A percentile compares a stretch with the other conserved stretches of the same genome.
phyloP scores from a whole-genome alignment of 2,888 invertebrate genomes.

The Listrodromus nycthemerus region DNA sequence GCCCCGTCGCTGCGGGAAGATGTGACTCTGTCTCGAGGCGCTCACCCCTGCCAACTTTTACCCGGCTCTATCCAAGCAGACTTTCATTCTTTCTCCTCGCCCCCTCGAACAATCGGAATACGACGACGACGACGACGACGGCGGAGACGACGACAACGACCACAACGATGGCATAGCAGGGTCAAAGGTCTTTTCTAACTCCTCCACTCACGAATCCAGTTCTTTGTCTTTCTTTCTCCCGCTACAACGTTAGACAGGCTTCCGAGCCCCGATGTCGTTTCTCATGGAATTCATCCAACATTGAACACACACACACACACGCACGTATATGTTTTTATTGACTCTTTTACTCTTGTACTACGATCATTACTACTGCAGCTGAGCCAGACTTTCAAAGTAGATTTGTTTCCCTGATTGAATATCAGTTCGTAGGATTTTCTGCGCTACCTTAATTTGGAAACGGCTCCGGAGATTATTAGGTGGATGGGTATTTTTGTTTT shows the following conservation, averaged over 20 bases:
- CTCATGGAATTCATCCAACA: conserved; percentile 52
- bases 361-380: background rate
- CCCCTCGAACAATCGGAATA: conserved; percentile 61
- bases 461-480: background rate
- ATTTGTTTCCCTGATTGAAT: background rate
- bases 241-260: conserved; percentile 21
- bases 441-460: background rate
- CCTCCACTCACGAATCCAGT: background rate
- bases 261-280: conserved; percentile 53
- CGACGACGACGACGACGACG: conserved; percentile 22
- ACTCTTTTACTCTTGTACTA: conserved; percentile 17
- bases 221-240: conserved; percentile 36
- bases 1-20: conserved; percentile 40
- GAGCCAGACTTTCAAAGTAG: background rate
- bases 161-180: conserved; percentile 20
- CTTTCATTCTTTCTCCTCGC: conserved; percentile 55
- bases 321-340: conserved; percentile 44
- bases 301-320: conserved; percentile 17
- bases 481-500: background rate
- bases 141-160: conserved; percentile 15
- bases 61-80: conserved; percentile 45
- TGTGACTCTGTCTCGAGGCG: conserved; percentile 58
- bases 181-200: conserved; percentile 42
- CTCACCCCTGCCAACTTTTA: conserved; percentile 50
- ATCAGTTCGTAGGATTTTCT: background rate